Conservation (phyloP, 2,797 vertebrate species). For the Leptodactylus fallax region DNA sequence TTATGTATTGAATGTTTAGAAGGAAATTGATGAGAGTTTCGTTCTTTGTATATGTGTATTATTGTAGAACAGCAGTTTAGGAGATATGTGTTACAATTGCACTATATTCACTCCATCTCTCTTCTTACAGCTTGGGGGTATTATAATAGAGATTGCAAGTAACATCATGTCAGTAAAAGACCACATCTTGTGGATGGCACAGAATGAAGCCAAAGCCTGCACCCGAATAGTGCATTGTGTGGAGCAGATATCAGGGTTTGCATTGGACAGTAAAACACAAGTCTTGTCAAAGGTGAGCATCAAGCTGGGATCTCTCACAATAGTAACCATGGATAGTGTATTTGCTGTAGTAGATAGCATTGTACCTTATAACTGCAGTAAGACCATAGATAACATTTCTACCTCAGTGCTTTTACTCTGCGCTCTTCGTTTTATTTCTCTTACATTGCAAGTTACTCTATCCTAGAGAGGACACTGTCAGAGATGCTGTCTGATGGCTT, state of each 20-base stretch:
- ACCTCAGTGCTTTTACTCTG: not conserved
- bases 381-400: not conserved
- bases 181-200: constrained; percentile 90
- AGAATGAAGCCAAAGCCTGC: constrained; percentile 87
- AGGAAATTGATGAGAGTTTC: too few relatives aligned
- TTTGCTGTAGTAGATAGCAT: not conserved
- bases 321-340: not conserved
- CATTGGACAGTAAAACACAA: constrained; percentile 76
- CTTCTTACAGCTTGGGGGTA: constrained; percentile 78
- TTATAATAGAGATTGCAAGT: constrained; percentile 86
- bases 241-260: constrained; percentile 82
- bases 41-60: not conserved
- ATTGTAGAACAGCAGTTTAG: too few relatives aligned
- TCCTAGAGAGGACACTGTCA: too few relatives aligned
- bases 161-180: constrained; percentile 91
- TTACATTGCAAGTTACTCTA: too few relatives aligned
- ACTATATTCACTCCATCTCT: not conserved
- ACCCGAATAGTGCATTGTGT: constrained; percentile 89
- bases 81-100: too few relatives aligned
- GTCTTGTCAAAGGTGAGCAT: constrained; percentile 84
- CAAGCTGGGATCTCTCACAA: not conserved
- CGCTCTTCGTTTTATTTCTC: too few relatives aligned
- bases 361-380: not conserved
- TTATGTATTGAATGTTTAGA: too few relatives aligned
- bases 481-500: too few relatives aligned